A percentile compares a stretch with the other conserved stretches of the same genome.
These are phyloP conservation scores for Hybognathus amarus DNA, from an alignment of 2,797 vertebrate species.

Conservation along the genomic window DNA sequence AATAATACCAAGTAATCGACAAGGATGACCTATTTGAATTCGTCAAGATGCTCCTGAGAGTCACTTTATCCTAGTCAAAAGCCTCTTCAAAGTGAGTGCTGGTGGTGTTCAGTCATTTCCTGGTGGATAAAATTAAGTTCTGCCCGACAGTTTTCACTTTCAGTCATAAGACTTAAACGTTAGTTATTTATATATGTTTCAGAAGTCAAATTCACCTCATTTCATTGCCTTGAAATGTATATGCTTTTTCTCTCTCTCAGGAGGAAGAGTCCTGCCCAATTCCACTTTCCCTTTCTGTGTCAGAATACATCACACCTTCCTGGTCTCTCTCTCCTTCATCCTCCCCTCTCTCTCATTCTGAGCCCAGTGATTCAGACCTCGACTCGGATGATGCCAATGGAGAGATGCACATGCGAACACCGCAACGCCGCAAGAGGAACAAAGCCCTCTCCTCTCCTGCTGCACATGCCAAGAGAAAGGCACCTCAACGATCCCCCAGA, in stretches of 20 bases:
- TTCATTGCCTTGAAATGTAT: constrained; percentile 40
- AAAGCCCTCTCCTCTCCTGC: constrained; percentile 53
- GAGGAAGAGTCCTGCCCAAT: constrained; percentile 63
- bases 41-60: neutral
- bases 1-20: neutral
- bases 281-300: constrained; percentile 60
- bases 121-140: neutral
- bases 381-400: constrained; percentile 67
- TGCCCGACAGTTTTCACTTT: neutral
- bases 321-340: constrained; percentile 83
- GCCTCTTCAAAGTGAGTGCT: neutral
- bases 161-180: neutral
- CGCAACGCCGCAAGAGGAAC: constrained; percentile 70
- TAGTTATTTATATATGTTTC: neutral
- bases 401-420: constrained; percentile 63
- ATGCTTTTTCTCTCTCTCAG: constrained; percentile 55
- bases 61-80: neutral
- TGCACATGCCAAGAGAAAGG: constrained; percentile 71
- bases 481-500: constrained; percentile 61
- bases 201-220: neutral
- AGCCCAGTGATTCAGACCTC: constrained; percentile 75
- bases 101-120: neutral
- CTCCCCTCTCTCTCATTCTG: constrained; percentile 80
- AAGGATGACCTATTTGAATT: neutral
- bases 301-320: constrained; percentile 79